Conservation (phyloP, 2,888 invertebrate genomes). For the Dysmachus trigonus region DNA sequence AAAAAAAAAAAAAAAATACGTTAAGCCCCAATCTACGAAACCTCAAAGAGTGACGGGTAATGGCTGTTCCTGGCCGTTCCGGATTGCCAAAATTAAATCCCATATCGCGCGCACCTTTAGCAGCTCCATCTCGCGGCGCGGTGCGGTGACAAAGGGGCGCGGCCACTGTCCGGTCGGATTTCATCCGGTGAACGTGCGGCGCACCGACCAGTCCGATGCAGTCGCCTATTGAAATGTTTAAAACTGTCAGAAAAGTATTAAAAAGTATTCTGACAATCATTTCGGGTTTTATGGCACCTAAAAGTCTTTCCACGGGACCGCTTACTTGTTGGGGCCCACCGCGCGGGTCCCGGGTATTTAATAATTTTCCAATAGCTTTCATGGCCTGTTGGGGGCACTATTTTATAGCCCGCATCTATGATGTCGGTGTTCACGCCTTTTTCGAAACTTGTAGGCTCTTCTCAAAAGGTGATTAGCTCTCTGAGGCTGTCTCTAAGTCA, state of each 20-base stretch:
- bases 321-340: background rate
- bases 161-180: background rate
- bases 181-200: background rate
- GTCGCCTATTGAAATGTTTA: background rate
- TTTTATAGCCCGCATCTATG: background rate
- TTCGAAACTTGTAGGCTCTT: background rate
- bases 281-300: background rate
- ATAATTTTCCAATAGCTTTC: background rate
- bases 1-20: conserved; percentile 21
- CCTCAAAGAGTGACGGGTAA: conserved; percentile 20
- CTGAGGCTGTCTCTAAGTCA: background rate
- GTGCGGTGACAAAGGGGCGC: background rate
- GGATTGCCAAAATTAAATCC: conserved; percentile 35
- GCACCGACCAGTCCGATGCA: background rate
- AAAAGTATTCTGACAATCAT: background rate
- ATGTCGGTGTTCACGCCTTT: background rate
- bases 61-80: background rate
- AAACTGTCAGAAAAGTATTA: background rate
- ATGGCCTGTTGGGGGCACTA: background rate
- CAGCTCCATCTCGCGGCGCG: too few relatives aligned
- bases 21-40: background rate
- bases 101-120: background rate
- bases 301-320: background rate
- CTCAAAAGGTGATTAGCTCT: background rate
- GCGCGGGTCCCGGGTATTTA: background rate